Base-by-base conservation (phyloP, 2,113 vertebrate species). In the Odocoileus hemionus region DNA sequence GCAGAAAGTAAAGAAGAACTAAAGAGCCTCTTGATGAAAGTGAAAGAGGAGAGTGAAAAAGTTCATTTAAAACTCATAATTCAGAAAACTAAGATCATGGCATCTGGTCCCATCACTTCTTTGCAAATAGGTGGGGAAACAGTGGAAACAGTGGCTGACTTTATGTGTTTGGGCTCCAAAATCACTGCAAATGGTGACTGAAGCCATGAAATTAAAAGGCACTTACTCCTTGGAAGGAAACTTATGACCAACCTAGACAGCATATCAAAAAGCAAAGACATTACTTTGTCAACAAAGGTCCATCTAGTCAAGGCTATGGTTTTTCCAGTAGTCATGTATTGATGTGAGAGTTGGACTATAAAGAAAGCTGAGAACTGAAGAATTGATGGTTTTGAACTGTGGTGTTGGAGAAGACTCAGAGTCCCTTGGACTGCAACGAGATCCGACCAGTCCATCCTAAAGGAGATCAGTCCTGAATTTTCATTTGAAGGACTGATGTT, bases 361-460 rank as follows among this genome's bases (percentile, higher is more conserved):
- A 67, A 67, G 33, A 67, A n/a, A 36, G 64, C 0, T 67, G 33
- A 67, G 64, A 0, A 0, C 64, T 1, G 0, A 67, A 67, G 16
- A 36, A 67, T 5, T 67, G 16, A 36, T 67, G 33, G 0, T n/a
- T 67, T 67, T 67, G 64, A 36, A 9, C 64, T 36, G 64, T 67
- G 17, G 17, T 67, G 8, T 21, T 67, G 33, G 4, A 21, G 64
- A 67, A 67, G 33, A 36, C 60, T 61, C 14, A 67, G 64, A 36
- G 17, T 21, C 8, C 30, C 30, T 61, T 61, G 6, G 60, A 61
- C 60, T 61, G 6, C 3, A 33, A 61, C 10, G 25, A 58, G 25
- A 58, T 58, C 57, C 57, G 26, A 58, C 57, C 57, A 11, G 25
- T 58, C 25, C 57, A 58, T 58, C 16, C 8, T n/a, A 4, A n/a